phyloP scores from a whole-genome alignment of 2,888 invertebrate genomes.

The Agonum fuliginosum region DNA sequence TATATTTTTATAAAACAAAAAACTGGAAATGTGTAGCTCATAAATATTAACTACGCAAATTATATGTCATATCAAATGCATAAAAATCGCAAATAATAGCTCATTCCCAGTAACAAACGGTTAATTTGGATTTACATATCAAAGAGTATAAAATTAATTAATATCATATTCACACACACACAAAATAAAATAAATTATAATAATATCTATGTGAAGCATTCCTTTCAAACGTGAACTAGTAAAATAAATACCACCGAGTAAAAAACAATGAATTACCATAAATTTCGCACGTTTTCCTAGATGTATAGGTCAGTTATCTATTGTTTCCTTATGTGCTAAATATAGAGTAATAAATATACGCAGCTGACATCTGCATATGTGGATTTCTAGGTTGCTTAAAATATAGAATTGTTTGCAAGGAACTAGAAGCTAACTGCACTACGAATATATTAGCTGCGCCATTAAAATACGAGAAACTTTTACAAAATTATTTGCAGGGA shows the following conservation, averaged over 20 bases:
- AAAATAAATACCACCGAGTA: not conserved
- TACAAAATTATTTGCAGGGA: too few species aligned
- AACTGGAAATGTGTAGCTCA: too few species aligned
- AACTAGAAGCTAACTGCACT: too few species aligned
- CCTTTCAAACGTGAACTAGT: not conserved
- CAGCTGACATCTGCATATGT: not conserved
- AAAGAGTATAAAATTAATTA: not conserved
- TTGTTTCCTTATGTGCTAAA: not conserved
- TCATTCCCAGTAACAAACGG: not conserved
- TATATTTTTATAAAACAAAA: too few species aligned
- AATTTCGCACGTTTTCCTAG: not conserved
- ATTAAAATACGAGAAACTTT: too few species aligned
- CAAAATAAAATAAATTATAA: not conserved
- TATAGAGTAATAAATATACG: not conserved
- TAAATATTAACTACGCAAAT: too few species aligned
- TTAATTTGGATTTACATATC: not conserved
- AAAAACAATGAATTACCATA: not conserved
- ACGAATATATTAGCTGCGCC: too few species aligned
- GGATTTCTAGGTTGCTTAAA: not conserved
- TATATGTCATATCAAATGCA: too few species aligned
- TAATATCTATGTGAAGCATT: not conserved
- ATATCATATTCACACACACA: not conserved
- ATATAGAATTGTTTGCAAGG: too few species aligned
- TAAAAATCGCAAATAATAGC: too few species aligned
- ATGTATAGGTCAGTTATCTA: not conserved